Conservation (phyloP, 1,140 invertebrate species). For the Pentalonia nigronervosa region DNA sequence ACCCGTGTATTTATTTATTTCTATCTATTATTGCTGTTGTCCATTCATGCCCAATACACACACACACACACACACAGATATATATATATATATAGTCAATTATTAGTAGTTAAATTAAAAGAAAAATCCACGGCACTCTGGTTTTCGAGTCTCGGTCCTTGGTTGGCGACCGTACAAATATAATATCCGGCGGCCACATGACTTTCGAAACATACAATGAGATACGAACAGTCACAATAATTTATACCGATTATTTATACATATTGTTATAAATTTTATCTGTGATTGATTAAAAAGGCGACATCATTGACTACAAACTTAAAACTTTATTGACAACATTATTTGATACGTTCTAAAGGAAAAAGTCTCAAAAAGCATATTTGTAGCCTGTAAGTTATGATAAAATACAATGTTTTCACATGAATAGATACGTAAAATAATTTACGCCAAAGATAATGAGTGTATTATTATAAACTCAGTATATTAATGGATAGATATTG, state of each 20-base stretch:
- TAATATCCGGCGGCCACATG: too few species aligned
- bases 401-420: neutral
- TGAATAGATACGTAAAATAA: neutral
- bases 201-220: too few species aligned
- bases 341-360: neutral
- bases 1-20: too few species aligned
- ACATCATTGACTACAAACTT: neutral
- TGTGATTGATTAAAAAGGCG: neutral
- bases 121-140: too few species aligned
- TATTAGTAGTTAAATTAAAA: too few species aligned
- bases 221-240: too few species aligned
- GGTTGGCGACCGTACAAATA: too few species aligned
- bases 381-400: neutral
- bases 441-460: neutral
- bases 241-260: neutral
- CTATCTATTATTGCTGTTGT: too few species aligned
- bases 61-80: too few species aligned
- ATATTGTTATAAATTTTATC: neutral
- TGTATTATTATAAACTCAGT: neutral
- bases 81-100: too few species aligned
- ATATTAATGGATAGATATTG: neutral
- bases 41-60: too few species aligned
- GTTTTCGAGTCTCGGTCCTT: too few species aligned
- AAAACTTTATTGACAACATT: neutral
- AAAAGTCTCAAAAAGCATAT: neutral